Evolutionary conservation across 2,888 invertebrate species (phyloP), one percentile per base, ranked within the genome.

Genomic region (Drosophila bunnanda): DNA sequence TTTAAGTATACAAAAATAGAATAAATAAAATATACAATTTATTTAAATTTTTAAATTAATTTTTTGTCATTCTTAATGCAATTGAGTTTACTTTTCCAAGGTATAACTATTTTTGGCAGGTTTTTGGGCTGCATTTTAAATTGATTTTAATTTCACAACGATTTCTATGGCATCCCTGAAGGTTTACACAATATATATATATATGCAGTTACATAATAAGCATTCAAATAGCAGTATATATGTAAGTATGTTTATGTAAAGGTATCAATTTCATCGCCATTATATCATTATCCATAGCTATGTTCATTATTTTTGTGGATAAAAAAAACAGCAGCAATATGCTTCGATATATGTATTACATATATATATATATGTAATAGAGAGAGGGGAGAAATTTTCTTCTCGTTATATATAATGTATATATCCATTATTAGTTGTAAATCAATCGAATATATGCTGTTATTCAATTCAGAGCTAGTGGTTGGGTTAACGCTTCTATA

Each of bases 401-500:
- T 30, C 48, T 17, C 48, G 4, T 20, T 52, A 20, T 36, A 39
- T 41, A 52, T 38, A 12, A 46, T 25, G 25, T 44, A 32, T 64
- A 55, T 50, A 68, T 46, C 32, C 38, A 44, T 52, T 56, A 52
- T 46, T 56, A 65, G 17, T 52, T 66, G 66, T 66, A 68, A 56
- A 68, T 56, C 54, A 55, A 50, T 67, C 67, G 43, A 54, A 54
- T 66, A 62, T 48, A 64, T 41, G 59, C 59, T 41, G 59, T 12
- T 44, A 44, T 65, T 52, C 65, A 66, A 66, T 66, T 66, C 66
- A 66, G 66, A 64, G 66, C 64, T 66, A 66, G 64, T 48, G 13
- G 17, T 53, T 66, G 46, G 62, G 53, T 39, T 67, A 62, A 64
- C 64, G 64, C 64, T 25, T 41, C 53, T 39, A 43, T 52, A 46